Evolutionary conservation across 2,888 invertebrate genomes (phyloP).

Genomic region (Ophion obscuratus): DNA sequence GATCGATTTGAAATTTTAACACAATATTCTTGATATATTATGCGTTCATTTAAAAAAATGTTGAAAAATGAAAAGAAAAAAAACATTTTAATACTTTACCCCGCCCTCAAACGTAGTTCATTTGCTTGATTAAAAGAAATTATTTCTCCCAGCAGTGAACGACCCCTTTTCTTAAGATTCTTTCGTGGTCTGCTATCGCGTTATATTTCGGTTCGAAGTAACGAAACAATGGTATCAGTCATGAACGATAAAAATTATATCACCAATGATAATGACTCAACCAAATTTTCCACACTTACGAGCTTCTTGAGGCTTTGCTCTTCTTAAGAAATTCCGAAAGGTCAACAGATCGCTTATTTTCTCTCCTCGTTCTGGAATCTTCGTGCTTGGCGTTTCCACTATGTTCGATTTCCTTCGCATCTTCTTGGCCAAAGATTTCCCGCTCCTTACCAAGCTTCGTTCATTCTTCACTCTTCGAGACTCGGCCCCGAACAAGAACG

Average conservation of each 20-base stretch:
- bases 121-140: not conserved
- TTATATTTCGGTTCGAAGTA: not conserved
- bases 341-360: slow-evolving; percentile 20
- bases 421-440: slow-evolving; percentile 14
- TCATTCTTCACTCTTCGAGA: not conserved
- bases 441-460: slow-evolving; percentile 9
- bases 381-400: not conserved
- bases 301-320: slow-evolving; percentile 16
- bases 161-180: not conserved
- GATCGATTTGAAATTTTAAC: no score
- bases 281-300: slow-evolving; percentile 35
- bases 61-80: no score
- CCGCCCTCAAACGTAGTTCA: not conserved
- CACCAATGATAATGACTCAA: not conserved
- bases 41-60: no score
- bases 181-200: not conserved
- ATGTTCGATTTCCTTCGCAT: slow-evolving; percentile 40
- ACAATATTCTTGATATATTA: no score
- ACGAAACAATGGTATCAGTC: not conserved
- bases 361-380: slow-evolving; percentile 1
- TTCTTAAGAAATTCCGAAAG: slow-evolving; percentile 34
- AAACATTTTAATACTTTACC: no score
- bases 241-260: not conserved
- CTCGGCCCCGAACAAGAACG: slow-evolving; percentile 56
- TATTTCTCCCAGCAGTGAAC: not conserved